These are phyloP conservation scores for Pangasius sanitwongsei DNA, from an alignment of 2,797 vertebrate species.

Conservation along the genomic window DNA sequence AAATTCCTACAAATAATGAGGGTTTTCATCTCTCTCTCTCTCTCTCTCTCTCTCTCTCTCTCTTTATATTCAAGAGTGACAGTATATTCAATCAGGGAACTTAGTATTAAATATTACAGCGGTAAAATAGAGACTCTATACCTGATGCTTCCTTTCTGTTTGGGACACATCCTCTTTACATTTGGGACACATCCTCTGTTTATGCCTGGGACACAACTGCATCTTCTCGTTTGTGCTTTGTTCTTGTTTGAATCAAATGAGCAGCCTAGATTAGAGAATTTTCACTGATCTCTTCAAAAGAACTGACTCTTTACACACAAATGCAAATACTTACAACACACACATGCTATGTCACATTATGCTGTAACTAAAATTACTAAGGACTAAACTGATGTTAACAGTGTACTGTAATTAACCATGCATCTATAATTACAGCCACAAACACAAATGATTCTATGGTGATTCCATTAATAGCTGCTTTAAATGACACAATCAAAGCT, in stretches of 20 bases:
- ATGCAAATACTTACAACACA: slow-evolving; percentile 1
- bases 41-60: slow-evolving; percentile 22
- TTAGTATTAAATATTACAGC: slow-evolving; percentile 8
- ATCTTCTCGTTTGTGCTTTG: background rate
- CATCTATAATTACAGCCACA: slow-evolving; percentile 15
- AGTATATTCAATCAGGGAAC: slow-evolving; percentile 28
- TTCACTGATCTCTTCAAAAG: background rate
- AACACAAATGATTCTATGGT: slow-evolving; percentile 7
- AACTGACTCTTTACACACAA: background rate
- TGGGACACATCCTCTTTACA: background rate
- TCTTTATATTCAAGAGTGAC: slow-evolving; percentile 20
- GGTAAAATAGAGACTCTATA: slow-evolving; percentile 16
- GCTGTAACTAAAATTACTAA: background rate
- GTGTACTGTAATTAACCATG: slow-evolving; percentile 9
- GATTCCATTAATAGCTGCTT: slow-evolving; percentile 6
- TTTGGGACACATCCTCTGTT: background rate
- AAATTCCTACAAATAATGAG: slow-evolving; percentile 56
- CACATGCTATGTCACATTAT: slow-evolving; percentile 1
- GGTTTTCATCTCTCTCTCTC: slow-evolving; percentile 51
- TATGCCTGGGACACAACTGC: background rate
- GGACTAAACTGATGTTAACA: slow-evolving; percentile 2
- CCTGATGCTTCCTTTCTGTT: slow-evolving; percentile 10
- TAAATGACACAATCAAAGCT: background rate
- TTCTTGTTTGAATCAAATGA: slow-evolving; percentile 20
- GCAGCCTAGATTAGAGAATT: background rate